A percentile compares a stretch with the other conserved stretches of the same genome.
Evolutionary conservation across 2,113 vertebrate genomes (phyloP).

Genomic region (Amazona guildingii): DNA sequence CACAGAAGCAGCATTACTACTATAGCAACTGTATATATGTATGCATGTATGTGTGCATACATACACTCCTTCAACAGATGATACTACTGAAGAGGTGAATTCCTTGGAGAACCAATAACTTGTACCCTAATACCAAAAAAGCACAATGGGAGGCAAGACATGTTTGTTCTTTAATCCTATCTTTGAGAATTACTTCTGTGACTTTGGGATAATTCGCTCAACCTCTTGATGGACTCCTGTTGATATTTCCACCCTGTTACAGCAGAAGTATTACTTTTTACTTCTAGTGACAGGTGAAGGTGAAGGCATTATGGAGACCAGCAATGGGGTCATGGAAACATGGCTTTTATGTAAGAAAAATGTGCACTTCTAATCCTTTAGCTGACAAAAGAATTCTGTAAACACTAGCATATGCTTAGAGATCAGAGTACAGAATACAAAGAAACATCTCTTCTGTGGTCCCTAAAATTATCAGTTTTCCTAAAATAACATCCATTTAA

Average conservation of each 20-base stretch:
- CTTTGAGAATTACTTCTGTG: neutral
- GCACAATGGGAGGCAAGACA: neutral
- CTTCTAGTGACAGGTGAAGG: neutral
- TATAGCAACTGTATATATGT: neutral
- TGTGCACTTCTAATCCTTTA: neutral
- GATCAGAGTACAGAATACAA: neutral
- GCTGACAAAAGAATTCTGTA: neutral
- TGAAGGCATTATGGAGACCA: neutral
- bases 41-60: accelerated
- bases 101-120: neutral
- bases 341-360: neutral
- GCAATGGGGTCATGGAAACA: neutral
- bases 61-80: neutral
- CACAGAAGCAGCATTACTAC: neutral
- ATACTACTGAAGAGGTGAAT: neutral
- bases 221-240: neutral
- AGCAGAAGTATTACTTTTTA: neutral
- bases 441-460: neutral
- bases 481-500: neutral
- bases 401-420: neutral
- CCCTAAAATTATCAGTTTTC: neutral
- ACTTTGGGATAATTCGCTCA: neutral
- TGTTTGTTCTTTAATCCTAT: neutral
- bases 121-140: neutral
- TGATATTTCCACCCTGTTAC: neutral